Percentiles rank a stretch among this genome's conserved stretches.
These are phyloP conservation scores for Hyaena hyaena DNA, from an alignment of 2,113 vertebrate species.

Conservation along the genomic window DNA sequence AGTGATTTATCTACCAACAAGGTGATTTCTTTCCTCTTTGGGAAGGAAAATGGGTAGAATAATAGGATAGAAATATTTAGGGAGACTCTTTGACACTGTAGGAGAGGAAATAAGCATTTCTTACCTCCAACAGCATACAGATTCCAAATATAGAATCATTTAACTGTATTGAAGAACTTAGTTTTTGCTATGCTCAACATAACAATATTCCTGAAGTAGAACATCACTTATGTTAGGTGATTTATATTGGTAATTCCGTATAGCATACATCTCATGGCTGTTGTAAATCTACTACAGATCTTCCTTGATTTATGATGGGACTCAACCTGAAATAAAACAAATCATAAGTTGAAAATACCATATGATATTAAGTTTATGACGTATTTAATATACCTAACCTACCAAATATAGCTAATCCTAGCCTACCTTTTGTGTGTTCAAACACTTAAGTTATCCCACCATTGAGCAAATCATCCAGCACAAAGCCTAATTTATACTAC, in stretches of 20 bases:
- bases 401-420: not conserved
- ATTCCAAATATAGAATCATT: constrained; percentile 15
- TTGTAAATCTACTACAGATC: not conserved
- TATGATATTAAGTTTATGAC: not conserved
- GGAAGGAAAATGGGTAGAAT: not conserved
- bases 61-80: not conserved
- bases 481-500: not conserved
- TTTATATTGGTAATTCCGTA: not conserved
- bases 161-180: not conserved
- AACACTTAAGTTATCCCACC: not conserved
- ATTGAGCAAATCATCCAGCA: not conserved
- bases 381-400: not conserved
- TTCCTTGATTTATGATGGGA: not conserved
- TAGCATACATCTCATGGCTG: not conserved
- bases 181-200: not conserved
- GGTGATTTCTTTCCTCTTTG: not conserved
- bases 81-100: not conserved
- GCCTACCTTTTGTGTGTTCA: not conserved
- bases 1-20: not conserved
- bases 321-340: not conserved
- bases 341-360: not conserved
- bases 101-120: not conserved
- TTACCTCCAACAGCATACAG: not conserved
- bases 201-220: constrained; percentile 4
- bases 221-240: not conserved